Evolutionary conservation across 2,888 invertebrate species (phyloP), one percentile per base, ranked within the genome.

Genomic region (Coenonympha glycerion): DNA sequence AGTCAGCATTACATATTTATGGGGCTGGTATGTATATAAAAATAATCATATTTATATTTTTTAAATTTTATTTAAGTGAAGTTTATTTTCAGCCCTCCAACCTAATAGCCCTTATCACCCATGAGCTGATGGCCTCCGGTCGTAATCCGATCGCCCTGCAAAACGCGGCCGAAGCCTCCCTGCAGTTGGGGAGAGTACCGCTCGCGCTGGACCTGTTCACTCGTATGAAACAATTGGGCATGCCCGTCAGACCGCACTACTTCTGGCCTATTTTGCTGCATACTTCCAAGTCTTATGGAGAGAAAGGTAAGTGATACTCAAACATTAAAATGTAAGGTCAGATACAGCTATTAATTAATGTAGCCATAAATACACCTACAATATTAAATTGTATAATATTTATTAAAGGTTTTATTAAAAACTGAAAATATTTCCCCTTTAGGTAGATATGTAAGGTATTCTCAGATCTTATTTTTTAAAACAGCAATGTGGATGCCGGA

Each of bases 231-330:
- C 71, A 76, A 15, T 47, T 78, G 0, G 77, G 77, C 0, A 60
- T 87, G 57, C 71, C 79, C 0, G 11, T 90, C 3, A 79, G 90
- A 11, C 83, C 90, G 0, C 92, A 92, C 59, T 92, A 89, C 65
- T 92, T 91, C 65, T 92, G 92, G 92, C 91, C 92, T 0, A 70
- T 92, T 44, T 52, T 92, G 37, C 42, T 91, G 15, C 76, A 87
- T 1, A 78, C 76, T 6, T 81, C 86, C 0, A 80, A 77, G 40
- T 73, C 69, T 16, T 76, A 82, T 47, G 91, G 91, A 0, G 91
- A 92, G 57, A 78, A 75, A 65, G 88, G 88, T 89, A 63, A 42
- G 11, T 55, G 47, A 30, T 33, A 26, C 30, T 26, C 15, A 26
- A 19, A 24, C 24, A 3, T 6, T 28, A 28, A 9, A 24, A 28